phyloP scores from a whole-genome alignment of 2,113 vertebrate genomes.

The Pipa parva region DNA sequence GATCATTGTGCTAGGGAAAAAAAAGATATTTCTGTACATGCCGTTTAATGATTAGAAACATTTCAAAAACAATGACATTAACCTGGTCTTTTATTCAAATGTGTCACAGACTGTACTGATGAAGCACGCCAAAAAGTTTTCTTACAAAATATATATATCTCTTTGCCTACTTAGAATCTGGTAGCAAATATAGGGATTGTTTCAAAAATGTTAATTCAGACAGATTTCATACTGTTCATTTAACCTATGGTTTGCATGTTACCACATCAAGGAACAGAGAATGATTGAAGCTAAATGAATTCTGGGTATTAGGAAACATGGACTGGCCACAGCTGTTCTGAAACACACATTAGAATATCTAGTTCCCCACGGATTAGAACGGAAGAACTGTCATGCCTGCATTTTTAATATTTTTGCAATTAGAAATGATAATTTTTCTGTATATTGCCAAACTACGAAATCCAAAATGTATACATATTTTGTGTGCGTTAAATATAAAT shows the following conservation, averaged over 20 bases:
- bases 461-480: neutral
- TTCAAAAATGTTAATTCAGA: constrained; percentile 24
- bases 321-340: neutral
- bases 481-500: too few species aligned
- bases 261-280: neutral
- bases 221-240: constrained; percentile 8
- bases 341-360: neutral
- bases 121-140: constrained; percentile 19
- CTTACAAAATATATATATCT: constrained; percentile 43
- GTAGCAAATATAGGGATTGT: constrained; percentile 38
- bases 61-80: neutral
- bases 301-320: neutral
- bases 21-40: constrained; percentile 32
- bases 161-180: constrained; percentile 32
- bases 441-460: constrained; percentile 11
- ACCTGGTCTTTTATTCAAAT: neutral
- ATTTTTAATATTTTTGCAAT: too few species aligned
- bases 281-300: neutral
- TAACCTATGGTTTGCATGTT: neutral
- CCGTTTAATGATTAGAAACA: constrained; percentile 2
- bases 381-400: too few species aligned
- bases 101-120: constrained; percentile 8
- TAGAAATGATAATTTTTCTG: neutral
- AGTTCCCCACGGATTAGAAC: neutral
- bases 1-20: constrained; percentile 43